Evolutionary conservation across 2,888 invertebrate species (phyloP), one percentile per base, ranked within the genome.

Genomic region (Cancer borealis): DNA sequence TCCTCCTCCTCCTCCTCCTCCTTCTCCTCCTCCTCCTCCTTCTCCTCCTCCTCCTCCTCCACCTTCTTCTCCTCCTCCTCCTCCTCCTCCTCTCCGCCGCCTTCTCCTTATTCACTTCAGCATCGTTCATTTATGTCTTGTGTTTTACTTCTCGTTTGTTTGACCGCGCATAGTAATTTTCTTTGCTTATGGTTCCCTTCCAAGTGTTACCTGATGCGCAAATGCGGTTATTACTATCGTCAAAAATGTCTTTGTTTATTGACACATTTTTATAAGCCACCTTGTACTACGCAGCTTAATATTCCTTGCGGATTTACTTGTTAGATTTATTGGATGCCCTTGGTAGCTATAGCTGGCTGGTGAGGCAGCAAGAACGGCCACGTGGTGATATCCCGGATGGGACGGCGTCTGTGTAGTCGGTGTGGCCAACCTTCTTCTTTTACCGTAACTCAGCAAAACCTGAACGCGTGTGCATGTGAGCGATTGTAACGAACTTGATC

Each of bases 91-190:
- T 39, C 46, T 88, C 47, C 6, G n/a, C 47, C 46, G n/a, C 88
- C 88, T 88, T 5, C 47, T 46, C 21, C 88, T 46, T n/a, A 46
- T 45, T 46, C 47, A 88, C 88, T 10, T 88, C 88, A 46, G 17
- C n/a, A 12, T 46, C 49, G 47, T 49, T 49, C 49, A 88, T 26
- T 45, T 30, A 47, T 47, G 88, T 21, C 12, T 47, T 17, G 47
- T 88, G 49, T 49, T 88, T 73, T 39, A 84, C 39, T 84, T 14
- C 84, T 84, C 84, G 84, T 84, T 10, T 84, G 12, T 66, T 30
- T 30, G 30, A 14, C 39, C 30, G 8, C 39, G 39, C 39, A 39
- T 17, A 2, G 26, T 39, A 39, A 84, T 84, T 84, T 66, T 5
- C 66, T 66, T 66, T 66, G 66, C 21, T 66, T 66, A 66, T 21